Conservation (phyloP, 2,113 vertebrate genomes). For the Xiphophorus couchianus region DNA sequence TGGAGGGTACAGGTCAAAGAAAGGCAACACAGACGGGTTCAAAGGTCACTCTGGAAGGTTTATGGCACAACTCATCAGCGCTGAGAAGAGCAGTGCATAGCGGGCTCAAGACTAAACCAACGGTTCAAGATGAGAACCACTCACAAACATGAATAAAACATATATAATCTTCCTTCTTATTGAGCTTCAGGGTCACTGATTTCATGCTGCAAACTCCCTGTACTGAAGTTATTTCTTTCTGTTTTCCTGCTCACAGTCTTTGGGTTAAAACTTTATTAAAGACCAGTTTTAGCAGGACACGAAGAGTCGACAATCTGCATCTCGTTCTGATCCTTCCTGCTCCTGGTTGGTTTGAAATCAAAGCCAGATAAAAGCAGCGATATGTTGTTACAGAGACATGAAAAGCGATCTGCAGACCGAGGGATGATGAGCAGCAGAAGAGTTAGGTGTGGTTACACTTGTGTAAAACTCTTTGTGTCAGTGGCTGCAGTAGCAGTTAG, state of each 20-base stretch:
- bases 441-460: constrained; percentile 31
- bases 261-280: constrained; percentile 10
- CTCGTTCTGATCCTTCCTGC: constrained; percentile 17
- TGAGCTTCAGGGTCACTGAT: not conserved
- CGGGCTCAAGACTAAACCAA: constrained; percentile 32
- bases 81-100: constrained; percentile 40
- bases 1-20: constrained; percentile 20
- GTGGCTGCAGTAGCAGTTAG: constrained; percentile 63
- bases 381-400: constrained; percentile 63
- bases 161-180: not conserved
- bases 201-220: not conserved
- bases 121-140: constrained; percentile 26
- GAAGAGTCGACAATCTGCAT: not conserved
- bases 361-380: constrained; percentile 42
- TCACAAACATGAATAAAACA: constrained; percentile 2
- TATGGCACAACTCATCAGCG: constrained; percentile 75
- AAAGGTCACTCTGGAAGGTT: constrained; percentile 57
- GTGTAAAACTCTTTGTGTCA: constrained; percentile 60
- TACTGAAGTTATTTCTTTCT: not conserved
- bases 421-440: constrained; percentile 28
- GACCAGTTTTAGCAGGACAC: constrained; percentile 14
- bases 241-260: not conserved
- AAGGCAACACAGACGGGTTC: constrained; percentile 55
- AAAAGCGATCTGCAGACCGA: constrained; percentile 21
- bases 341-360: constrained; percentile 11